These are phyloP conservation scores for Iselma pallidipennis DNA, from an alignment of 2,888 invertebrate species.

Conservation along the genomic window DNA sequence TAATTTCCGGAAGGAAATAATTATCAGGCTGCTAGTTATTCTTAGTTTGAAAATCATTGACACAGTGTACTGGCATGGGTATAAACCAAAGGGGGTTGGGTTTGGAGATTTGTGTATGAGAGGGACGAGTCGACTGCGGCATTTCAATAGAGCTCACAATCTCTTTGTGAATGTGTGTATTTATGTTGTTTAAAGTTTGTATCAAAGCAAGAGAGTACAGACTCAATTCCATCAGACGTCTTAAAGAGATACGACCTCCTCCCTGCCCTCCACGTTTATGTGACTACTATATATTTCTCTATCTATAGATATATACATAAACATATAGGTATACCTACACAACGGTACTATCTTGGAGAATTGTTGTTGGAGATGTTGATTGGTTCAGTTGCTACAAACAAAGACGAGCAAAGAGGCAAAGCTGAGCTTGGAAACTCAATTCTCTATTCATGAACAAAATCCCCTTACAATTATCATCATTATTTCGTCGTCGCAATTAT, in stretches of 20 bases:
- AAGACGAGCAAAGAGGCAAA: slow-evolving; percentile 42
- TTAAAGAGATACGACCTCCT: slow-evolving; percentile 34
- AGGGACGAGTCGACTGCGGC: slow-evolving; percentile 6
- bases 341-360: slow-evolving; percentile 36
- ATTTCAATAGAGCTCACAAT: slow-evolving; percentile 31
- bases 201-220: slow-evolving; percentile 38
- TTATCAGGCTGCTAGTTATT: slow-evolving; percentile 15
- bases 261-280: slow-evolving; percentile 11
- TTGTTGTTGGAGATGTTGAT: slow-evolving; percentile 44
- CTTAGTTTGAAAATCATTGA: slow-evolving; percentile 4
- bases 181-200: slow-evolving; percentile 45
- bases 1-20: slow-evolving; percentile 26
- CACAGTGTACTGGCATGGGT: not conserved
- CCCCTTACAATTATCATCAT: not conserved
- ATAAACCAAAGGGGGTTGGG: slow-evolving; percentile 8
- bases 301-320: not conserved
- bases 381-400: slow-evolving; percentile 47
- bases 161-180: slow-evolving; percentile 44
- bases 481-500: not conserved
- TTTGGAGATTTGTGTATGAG: not conserved
- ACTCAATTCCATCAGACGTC: slow-evolving; percentile 46
- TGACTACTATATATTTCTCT: not conserved
- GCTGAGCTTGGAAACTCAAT: slow-evolving; percentile 11
- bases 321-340: slow-evolving; percentile 3
- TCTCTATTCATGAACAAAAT: not conserved